Conservation (phyloP, 2,888 invertebrate genomes). For the Drosophila anomalata region DNA sequence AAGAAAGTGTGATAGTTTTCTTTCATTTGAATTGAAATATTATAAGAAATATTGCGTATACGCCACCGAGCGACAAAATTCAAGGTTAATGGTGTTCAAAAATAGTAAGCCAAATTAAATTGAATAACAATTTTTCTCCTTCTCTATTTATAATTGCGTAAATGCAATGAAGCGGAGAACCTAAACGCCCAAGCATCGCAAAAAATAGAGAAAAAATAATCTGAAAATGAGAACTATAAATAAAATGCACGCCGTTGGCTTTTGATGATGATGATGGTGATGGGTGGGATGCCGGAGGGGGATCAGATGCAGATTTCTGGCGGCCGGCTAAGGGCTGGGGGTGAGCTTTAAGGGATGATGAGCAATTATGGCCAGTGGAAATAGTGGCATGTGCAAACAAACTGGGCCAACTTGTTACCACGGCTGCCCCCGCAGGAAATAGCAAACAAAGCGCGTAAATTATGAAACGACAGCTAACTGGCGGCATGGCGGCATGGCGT, state of each 20-base stretch:
- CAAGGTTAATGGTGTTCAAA: slow-evolving; percentile 57
- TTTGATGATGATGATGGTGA: slow-evolving; percentile 10
- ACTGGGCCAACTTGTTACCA: slow-evolving; percentile 59
- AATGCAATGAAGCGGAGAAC: slow-evolving; percentile 66
- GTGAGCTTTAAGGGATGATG: slow-evolving; percentile 50
- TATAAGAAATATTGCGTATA: slow-evolving; percentile 23
- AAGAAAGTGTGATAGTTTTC: background rate
- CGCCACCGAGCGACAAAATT: slow-evolving; percentile 26
- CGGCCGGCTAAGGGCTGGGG: slow-evolving; percentile 1
- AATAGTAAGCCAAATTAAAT: slow-evolving; percentile 50
- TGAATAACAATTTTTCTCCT: slow-evolving; percentile 54
- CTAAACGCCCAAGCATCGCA: slow-evolving; percentile 41
- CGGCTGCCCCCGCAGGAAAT: slow-evolving; percentile 66
- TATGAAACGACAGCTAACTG: slow-evolving; percentile 74
- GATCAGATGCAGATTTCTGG: slow-evolving; percentile 10
- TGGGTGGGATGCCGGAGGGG: slow-evolving; percentile 8
- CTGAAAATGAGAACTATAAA: slow-evolving; percentile 47
- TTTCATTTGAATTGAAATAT: background rate
- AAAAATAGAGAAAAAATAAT: slow-evolving; percentile 25
- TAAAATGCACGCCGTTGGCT: slow-evolving; percentile 45
- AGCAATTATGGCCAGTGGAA: slow-evolving; percentile 65
- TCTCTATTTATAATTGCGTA: slow-evolving; percentile 55
- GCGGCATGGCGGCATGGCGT: slow-evolving; percentile 68
- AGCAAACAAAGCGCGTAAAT: slow-evolving; percentile 77
- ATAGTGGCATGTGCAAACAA: slow-evolving; percentile 56